A percentile compares a stretch with the other conserved stretches of the same genome.
These are phyloP conservation scores for Micropoecilia bifurca DNA, from an alignment of 2,797 vertebrate species.

Conservation along the genomic window DNA sequence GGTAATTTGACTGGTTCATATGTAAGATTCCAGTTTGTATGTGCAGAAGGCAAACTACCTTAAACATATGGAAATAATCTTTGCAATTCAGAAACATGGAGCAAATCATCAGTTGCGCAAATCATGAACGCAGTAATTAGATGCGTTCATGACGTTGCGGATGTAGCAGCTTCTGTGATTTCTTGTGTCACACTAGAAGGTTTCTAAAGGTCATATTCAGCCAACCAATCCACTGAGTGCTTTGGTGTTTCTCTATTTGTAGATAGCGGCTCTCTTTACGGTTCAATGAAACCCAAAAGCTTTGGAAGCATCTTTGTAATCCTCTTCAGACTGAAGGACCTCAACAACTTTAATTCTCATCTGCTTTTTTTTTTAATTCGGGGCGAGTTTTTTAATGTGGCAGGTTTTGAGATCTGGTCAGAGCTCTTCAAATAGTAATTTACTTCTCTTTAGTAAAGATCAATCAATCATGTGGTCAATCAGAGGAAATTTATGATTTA, in stretches of 20 bases:
- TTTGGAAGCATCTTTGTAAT: no score
- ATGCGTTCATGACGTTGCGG: neutral
- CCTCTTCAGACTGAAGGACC: no score
- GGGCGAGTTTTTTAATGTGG: neutral
- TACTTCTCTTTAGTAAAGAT: neutral
- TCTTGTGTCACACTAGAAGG: neutral
- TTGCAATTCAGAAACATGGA: neutral
- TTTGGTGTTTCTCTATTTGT: no score
- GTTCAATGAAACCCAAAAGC: no score
- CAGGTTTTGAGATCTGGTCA: neutral
- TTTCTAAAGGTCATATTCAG: neutral
- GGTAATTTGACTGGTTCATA: neutral
- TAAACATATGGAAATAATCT: neutral
- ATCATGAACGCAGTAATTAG: neutral
- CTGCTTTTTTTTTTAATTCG: neutral
- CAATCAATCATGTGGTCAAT: neutral
- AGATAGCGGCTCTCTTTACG: no score
- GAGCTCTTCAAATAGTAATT: neutral
- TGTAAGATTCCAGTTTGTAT: neutral
- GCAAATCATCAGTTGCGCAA: neutral
- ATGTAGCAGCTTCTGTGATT: neutral
- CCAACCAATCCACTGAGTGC: no score
- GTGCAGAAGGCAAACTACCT: neutral
- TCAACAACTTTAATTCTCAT: no score
- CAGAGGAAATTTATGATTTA: neutral